A percentile compares a stretch with the other conserved stretches of the same genome.
Evolutionary conservation across 2,113 vertebrate species (phyloP).

Genomic region (Charina bottae): DNA sequence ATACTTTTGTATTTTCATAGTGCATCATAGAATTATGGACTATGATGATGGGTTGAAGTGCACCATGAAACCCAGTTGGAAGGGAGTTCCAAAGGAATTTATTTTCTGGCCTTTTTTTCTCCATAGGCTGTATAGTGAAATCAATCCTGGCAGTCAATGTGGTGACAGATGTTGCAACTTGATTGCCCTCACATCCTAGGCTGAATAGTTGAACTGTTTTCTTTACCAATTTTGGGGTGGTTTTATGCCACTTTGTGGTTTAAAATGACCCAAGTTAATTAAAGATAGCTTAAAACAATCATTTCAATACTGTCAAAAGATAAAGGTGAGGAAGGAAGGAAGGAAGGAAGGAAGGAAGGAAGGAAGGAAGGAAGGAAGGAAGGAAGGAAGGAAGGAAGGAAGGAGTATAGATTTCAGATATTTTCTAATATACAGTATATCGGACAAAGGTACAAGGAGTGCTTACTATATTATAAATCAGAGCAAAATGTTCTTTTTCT

Average conservation of each 20-base stretch:
- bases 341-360: not conserved
- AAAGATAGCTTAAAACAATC: conserved; percentile 57
- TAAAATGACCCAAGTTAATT: conserved; percentile 45
- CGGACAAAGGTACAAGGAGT: conserved; percentile 41
- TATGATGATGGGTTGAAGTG: not conserved
- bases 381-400: too few relatives aligned
- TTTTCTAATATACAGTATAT: not conserved
- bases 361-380: too few relatives aligned
- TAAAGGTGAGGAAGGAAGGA: conserved; percentile 28
- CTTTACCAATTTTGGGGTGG: not conserved
- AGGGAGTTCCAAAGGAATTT: not conserved
- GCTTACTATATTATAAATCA: conserved; percentile 56
- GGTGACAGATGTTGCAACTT: not conserved
- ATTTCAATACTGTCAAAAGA: conserved; percentile 49
- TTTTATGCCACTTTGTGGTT: conserved; percentile 44
- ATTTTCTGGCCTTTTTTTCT: not conserved
- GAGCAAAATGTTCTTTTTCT: not conserved
- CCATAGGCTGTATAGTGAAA: not conserved
- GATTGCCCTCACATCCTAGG: not conserved
- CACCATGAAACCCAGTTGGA: not conserved
- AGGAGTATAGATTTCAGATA: conserved; percentile 21
- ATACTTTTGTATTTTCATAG: not conserved
- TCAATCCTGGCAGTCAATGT: conserved; percentile 1
- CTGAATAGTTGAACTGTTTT: not conserved
- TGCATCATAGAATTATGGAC: not conserved